Percentiles rank a stretch among this genome's conserved stretches.
Evolutionary conservation across 2,888 invertebrate species (phyloP).

Genomic region (Cephus spinipes): DNA sequence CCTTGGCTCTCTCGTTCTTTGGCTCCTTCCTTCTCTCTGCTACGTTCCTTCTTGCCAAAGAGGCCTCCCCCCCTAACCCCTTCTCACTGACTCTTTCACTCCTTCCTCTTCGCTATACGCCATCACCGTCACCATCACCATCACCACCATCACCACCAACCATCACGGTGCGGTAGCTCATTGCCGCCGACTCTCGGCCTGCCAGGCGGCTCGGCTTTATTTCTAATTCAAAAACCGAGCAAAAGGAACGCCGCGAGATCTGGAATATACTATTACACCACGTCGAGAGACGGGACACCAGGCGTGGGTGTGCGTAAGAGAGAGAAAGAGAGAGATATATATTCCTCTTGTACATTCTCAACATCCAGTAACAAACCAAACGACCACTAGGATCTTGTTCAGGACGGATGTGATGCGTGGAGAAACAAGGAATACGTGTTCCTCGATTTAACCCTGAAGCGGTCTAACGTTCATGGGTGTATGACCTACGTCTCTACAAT

Average conservation of each 20-base stretch:
- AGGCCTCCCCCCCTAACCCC: background rate
- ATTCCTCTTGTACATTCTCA: background rate
- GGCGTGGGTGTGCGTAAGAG: background rate
- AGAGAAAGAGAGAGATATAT: background rate
- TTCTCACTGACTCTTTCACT: background rate
- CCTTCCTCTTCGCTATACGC: background rate
- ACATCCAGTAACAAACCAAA: background rate
- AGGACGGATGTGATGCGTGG: background rate
- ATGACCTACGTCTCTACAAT: background rate
- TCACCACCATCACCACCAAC: no score
- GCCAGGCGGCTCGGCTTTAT: constrained; percentile 25
- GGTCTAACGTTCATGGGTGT: background rate
- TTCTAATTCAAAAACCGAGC: constrained; percentile 42
- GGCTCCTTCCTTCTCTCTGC: background rate
- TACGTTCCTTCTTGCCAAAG: background rate
- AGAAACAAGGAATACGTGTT: background rate
- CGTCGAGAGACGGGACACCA: background rate
- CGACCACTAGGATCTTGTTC: background rate
- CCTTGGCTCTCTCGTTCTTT: constrained; percentile 28
- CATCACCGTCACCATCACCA: background rate
- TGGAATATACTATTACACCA: constrained; percentile 1
- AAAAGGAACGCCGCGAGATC: constrained; percentile 17
- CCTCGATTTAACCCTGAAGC: background rate
- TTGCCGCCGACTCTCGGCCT: background rate
- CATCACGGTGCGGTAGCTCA: background rate